phyloP scores from a whole-genome alignment of 1,140 invertebrate species.

The Drosophila oshimai region DNA sequence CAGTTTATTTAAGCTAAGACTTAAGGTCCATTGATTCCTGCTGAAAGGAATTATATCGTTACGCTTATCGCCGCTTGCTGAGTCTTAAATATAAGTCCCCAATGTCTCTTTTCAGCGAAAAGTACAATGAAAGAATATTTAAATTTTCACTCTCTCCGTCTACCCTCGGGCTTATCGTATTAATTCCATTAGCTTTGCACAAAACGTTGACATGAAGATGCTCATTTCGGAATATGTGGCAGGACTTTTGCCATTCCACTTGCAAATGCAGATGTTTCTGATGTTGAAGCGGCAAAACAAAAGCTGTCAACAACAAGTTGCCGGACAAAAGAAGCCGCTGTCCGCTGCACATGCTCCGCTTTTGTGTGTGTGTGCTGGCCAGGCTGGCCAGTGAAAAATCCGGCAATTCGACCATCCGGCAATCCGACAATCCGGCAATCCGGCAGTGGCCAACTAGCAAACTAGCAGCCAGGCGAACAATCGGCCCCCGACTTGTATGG shows the following conservation, averaged over 20 bases:
- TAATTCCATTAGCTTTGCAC: constrained; percentile 19
- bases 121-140: neutral
- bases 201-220: constrained; percentile 10
- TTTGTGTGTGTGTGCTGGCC: constrained; percentile 23
- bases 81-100: no score
- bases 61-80: no score
- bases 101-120: no score
- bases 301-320: constrained; percentile 75
- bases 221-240: constrained; percentile 12
- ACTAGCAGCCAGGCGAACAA: constrained; percentile 57
- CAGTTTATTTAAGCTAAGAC: no score
- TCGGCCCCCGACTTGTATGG: constrained; percentile 48
- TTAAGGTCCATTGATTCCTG: no score
- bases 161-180: neutral
- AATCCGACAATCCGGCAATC: constrained; percentile 15
- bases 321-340: constrained; percentile 61
- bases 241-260: constrained; percentile 12
- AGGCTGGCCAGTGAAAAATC: constrained; percentile 7
- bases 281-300: constrained; percentile 56
- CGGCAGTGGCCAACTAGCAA: constrained; percentile 40
- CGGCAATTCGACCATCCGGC: constrained; percentile 15
- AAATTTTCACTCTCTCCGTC: neutral
- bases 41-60: no score
- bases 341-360: constrained; percentile 52
- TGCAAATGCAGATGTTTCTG: constrained; percentile 50